phyloP scores from a whole-genome alignment of 1,140 invertebrate genomes.

The Schlechtendalia chinensis region DNA sequence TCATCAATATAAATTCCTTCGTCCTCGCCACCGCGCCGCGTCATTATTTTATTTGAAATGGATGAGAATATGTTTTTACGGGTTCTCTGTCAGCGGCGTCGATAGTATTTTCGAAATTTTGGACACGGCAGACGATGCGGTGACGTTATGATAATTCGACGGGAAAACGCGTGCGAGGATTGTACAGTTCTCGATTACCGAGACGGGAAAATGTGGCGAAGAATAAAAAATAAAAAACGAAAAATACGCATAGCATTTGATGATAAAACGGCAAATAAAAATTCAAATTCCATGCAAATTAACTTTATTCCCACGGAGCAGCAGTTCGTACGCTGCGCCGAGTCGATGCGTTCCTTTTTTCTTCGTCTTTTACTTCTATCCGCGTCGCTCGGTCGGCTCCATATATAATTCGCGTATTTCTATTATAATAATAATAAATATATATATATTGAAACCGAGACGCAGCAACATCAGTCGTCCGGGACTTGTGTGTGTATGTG shows the following conservation, averaged over 20 bases:
- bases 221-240: slow-evolving; percentile 1
- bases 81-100: not conserved
- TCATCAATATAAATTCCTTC: slow-evolving; percentile 39
- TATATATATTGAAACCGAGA: slow-evolving; percentile 1
- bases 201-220: not conserved
- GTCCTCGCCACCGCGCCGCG: not conserved
- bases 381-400: no score
- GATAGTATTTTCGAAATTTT: slow-evolving; percentile 45
- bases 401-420: not conserved
- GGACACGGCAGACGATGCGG: slow-evolving; percentile 1
- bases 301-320: slow-evolving; percentile 18
- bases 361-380: no score
- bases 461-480: not conserved
- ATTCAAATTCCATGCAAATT: slow-evolving; percentile 46
- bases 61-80: slow-evolving; percentile 30
- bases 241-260: slow-evolving; percentile 23
- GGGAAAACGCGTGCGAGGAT: no score
- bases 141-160: not conserved
- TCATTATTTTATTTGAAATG: slow-evolving; percentile 22
- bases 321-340: slow-evolving; percentile 9
- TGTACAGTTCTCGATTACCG: slow-evolving; percentile 31
- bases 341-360: slow-evolving; percentile 3
- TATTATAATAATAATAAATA: not conserved
- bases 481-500: not conserved
- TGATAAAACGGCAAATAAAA: slow-evolving; percentile 29